phyloP scores from a whole-genome alignment of 1,140 invertebrate species.

The Hylaeus anthracinus region DNA sequence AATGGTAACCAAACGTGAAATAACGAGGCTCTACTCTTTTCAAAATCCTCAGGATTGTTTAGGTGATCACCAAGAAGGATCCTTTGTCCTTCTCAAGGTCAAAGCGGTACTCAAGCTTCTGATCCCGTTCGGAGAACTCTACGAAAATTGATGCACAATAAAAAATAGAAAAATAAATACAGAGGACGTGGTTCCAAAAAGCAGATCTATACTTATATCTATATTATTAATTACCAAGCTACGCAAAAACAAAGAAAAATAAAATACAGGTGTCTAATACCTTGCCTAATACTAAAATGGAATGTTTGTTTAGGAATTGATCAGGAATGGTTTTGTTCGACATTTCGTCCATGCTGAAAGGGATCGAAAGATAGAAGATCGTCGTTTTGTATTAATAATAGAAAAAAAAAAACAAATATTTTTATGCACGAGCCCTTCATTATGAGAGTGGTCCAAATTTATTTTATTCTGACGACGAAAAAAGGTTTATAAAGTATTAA shows the following conservation, averaged over 20 bases:
- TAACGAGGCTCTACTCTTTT: constrained; percentile 4
- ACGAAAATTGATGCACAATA: no score
- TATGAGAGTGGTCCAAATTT: no score
- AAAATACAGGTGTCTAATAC: not conserved
- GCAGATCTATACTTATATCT: not conserved
- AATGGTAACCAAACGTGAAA: constrained; percentile 10
- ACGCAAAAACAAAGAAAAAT: not conserved
- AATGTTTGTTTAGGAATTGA: constrained; percentile 8
- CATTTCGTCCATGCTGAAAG: not conserved
- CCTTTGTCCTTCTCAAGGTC: constrained; percentile 3
- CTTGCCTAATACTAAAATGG: not conserved
- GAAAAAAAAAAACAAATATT: no score
- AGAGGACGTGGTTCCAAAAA: not conserved
- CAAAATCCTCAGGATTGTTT: not conserved
- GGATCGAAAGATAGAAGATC: no score
- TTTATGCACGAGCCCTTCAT: no score
- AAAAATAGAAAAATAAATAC: not conserved
- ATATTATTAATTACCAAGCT: constrained; percentile 8
- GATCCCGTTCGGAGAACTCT: not conserved
- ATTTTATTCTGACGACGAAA: no score
- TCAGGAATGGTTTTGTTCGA: constrained; percentile 3
- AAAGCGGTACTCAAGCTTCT: not conserved
- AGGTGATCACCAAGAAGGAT: not conserved
- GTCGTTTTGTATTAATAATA: no score
- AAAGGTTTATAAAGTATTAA: no score